phyloP scores from a whole-genome alignment of 2,888 invertebrate species.

The Tridacna gigas region DNA sequence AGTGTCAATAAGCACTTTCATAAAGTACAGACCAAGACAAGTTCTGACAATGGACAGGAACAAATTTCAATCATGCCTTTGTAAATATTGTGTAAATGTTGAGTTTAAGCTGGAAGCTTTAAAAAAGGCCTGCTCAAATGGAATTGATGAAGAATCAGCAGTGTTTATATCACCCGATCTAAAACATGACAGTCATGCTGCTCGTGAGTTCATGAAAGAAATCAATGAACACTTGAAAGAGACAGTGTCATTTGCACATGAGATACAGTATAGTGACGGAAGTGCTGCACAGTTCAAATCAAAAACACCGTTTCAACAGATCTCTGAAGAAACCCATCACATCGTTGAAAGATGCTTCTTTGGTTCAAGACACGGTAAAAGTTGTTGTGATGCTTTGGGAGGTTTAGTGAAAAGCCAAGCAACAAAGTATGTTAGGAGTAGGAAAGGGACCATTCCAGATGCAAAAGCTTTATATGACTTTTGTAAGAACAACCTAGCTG shows the following conservation, averaged over 20 bases:
- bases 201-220: neutral
- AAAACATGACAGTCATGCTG: constrained; percentile 29
- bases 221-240: constrained; percentile 22
- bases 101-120: constrained; percentile 28
- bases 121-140: constrained; percentile 5
- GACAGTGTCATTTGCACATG: constrained; percentile 7
- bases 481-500: constrained; percentile 21
- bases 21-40: constrained; percentile 24
- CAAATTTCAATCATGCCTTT: constrained; percentile 25
- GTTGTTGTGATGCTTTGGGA: constrained; percentile 24
- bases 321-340: constrained; percentile 8
- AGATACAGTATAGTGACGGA: constrained; percentile 35
- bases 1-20: constrained; percentile 5
- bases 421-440: constrained; percentile 13
- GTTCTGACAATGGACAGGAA: constrained; percentile 14
- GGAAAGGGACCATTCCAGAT: constrained; percentile 35
- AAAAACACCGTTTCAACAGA: constrained; percentile 18
- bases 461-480: constrained; percentile 21
- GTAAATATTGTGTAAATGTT: constrained; percentile 39
- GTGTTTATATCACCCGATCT: constrained; percentile 25
- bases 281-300: constrained; percentile 33
- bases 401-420: constrained; percentile 30
- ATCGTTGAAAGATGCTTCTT: constrained; percentile 24
- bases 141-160: constrained; percentile 10
- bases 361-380: constrained; percentile 38